Evolutionary conservation across 2,113 vertebrate species (phyloP), one percentile per base, ranked within the genome.

Genomic region (Toxotes chatareus): DNA sequence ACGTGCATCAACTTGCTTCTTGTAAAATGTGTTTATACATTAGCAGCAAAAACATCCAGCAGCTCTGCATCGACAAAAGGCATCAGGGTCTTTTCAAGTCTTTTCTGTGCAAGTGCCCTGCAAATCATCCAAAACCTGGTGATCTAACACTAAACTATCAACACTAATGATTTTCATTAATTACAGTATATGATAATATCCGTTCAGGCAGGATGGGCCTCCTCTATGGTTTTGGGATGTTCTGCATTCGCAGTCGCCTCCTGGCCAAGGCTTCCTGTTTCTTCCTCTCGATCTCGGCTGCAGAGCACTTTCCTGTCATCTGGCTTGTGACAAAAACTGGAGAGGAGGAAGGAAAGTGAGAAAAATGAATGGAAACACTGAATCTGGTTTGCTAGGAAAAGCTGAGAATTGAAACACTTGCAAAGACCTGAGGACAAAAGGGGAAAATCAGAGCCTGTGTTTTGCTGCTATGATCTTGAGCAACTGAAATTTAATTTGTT

Each of bases 261-360:
- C 97, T 93, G 81, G 96, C 95, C 86, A 99, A 86, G 1, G 97
- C 98, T 84, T 97, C 97, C 86, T 97, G 97, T 62, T 97, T 98
- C 89, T 99, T 99, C 62, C 90, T 96, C 91, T 97, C 97, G 76
- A 99, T 99, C 93, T 99, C 97, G 59, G 96, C 96, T 23, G 95
- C 94, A 23, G 96, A 96, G 91, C 95, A 97, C 70, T 94, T 97
- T 67, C 90, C 95, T 0, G 89, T 93, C 89, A 90, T 94, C 21
- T 95, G 94, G 71, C 94, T 95, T 34, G 94, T 90, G 71, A 94
- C 85, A 64, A 93, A 95, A 51, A 91, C 97, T 97, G 88, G 74
- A 94, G 93, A 89, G 75, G 69, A 87, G 91, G 75, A 55, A 83
- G 63, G 38, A 75, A 79, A 88, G 38, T 1, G n/a, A 60, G 27